These are phyloP conservation scores for Drosophila leontia DNA, from an alignment of 1,140 invertebrate species.

Conservation along the genomic window DNA sequence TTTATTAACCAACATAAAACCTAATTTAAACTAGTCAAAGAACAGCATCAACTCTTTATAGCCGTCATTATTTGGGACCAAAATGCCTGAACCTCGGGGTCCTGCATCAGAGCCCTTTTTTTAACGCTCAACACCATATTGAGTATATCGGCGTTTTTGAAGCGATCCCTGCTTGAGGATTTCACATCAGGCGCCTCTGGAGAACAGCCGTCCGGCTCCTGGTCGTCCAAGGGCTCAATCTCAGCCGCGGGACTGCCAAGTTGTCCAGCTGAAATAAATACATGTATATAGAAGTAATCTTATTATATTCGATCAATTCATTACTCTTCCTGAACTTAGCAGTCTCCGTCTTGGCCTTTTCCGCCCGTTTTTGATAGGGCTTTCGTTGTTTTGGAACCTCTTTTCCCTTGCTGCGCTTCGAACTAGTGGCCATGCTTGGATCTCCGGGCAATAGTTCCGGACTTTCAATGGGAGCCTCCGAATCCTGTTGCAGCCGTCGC, in stretches of 20 bases:
- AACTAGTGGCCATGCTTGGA: conserved; percentile 8
- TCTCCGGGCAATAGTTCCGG: conserved; percentile 15
- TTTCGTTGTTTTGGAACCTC: conserved; percentile 60
- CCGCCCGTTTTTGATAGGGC: conserved; percentile 75
- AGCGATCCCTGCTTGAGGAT: conserved; percentile 55
- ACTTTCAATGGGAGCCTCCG: conserved; percentile 27
- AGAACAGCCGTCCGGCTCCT: conserved; percentile 48
- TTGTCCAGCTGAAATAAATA: conserved; percentile 23
- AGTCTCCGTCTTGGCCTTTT: conserved; percentile 62
- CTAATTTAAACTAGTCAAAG: neutral
- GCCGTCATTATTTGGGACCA: conserved; percentile 60
- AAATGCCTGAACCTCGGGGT: conserved; percentile 74
- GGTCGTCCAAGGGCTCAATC: conserved; percentile 48
- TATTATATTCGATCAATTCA: neutral
- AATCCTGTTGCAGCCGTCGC: conserved; percentile 70
- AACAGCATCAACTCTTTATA: conserved; percentile 45
- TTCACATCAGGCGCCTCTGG: conserved; percentile 56
- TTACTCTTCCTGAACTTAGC: conserved; percentile 55
- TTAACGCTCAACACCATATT: conserved; percentile 73
- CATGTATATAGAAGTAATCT: neutral
- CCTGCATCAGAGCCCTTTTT: conserved; percentile 71
- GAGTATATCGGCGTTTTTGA: conserved; percentile 75
- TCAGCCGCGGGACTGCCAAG: conserved; percentile 42
- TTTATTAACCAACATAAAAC: neutral
- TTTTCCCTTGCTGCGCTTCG: conserved; percentile 46